Percentiles rank a stretch among this genome's conserved stretches.
These are phyloP conservation scores for Gracilinanus agilis DNA, from an alignment of 2,113 vertebrate species.

Conservation along the genomic window DNA sequence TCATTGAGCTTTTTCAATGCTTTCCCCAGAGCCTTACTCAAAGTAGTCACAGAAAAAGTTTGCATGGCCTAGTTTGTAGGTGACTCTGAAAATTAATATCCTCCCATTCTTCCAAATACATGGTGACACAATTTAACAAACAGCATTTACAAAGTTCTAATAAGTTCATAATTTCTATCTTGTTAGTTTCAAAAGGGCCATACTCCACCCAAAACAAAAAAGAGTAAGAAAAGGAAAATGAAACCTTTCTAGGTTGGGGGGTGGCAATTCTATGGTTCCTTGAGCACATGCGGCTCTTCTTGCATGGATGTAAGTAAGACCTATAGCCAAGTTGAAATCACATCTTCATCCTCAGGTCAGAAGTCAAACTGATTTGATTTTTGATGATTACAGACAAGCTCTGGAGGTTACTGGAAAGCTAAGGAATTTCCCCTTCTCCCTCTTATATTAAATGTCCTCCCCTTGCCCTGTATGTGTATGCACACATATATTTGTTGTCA, in stretches of 20 bases:
- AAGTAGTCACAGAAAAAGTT: neutral
- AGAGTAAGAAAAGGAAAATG: neutral
- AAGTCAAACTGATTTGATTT: neutral
- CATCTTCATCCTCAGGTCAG: neutral
- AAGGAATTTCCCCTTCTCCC: neutral
- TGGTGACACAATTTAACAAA: neutral
- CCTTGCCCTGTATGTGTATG: neutral
- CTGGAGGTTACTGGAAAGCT: neutral
- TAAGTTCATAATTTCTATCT: neutral
- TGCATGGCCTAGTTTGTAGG: neutral
- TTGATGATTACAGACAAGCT: neutral
- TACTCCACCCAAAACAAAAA: neutral
- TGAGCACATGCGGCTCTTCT: neutral
- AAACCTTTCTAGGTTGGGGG: neutral
- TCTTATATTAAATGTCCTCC: neutral
- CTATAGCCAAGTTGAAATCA: neutral
- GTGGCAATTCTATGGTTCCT: neutral
- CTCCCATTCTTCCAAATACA: neutral
- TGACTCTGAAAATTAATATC: neutral
- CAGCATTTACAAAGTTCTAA: neutral
- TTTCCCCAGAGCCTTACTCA: neutral
- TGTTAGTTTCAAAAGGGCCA: neutral
- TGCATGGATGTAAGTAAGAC: neutral
- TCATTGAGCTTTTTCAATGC: neutral
- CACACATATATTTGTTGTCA: too few species aligned